Evolutionary conservation across 2,888 invertebrate genomes (phyloP).

Genomic region (Blastobasis adustella): DNA sequence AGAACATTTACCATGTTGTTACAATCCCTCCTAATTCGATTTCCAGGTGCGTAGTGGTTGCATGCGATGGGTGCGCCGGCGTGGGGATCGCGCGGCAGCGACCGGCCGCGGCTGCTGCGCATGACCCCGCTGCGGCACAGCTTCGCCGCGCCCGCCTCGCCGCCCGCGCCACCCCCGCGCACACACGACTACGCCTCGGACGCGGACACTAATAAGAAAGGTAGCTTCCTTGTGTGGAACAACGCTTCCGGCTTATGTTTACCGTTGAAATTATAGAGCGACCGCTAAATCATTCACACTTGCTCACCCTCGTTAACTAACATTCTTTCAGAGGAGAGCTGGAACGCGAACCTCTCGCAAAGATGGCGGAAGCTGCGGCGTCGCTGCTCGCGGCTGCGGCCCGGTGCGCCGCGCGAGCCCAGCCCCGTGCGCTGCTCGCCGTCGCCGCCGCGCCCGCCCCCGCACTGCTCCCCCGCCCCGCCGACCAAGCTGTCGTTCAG

Average conservation of each 20-base stretch:
- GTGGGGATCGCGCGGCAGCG: conserved; percentile 66
- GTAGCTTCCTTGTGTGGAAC: conserved; percentile 32
- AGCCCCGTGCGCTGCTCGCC: conserved; percentile 75
- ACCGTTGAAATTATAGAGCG: conserved; percentile 1
- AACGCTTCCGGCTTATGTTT: conserved; percentile 4
- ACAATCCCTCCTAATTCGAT: background rate
- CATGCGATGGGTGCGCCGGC: conserved; percentile 61
- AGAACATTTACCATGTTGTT: background rate
- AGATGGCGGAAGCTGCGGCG: conserved; percentile 83
- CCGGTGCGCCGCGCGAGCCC: conserved; percentile 72
- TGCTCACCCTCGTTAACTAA: background rate
- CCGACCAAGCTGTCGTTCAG: conserved; percentile 63
- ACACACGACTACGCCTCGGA: conserved; percentile 72
- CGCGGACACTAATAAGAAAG: conserved; percentile 76
- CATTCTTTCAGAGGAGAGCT: conserved; percentile 77
- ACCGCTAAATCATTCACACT: background rate
- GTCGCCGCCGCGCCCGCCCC: conserved; percentile 67
- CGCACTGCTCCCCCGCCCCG: conserved; percentile 67
- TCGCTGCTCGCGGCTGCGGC: conserved; percentile 80
- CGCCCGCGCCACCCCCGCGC: conserved; percentile 52
- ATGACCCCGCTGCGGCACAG: conserved; percentile 76
- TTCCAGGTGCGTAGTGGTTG: conserved; percentile 11
- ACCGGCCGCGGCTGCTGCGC: conserved; percentile 71
- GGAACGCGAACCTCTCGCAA: conserved; percentile 84
- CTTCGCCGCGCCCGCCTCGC: conserved; percentile 69